These are phyloP conservation scores for Clarias platycephalus DNA, from an alignment of 2,797 vertebrate genomes.

Conservation along the genomic window DNA sequence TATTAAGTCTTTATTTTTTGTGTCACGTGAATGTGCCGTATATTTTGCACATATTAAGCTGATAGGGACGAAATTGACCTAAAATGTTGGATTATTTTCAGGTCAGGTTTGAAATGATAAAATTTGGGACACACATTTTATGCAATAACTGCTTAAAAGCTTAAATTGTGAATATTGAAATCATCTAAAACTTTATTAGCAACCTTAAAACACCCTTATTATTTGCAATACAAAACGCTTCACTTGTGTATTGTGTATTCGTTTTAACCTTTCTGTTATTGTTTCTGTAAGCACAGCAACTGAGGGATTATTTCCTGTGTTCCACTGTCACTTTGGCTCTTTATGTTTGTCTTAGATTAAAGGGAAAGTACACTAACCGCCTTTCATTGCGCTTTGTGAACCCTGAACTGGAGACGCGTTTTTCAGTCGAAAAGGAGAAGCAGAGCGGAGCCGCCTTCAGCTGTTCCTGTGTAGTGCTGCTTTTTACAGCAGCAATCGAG, in stretches of 20 bases:
- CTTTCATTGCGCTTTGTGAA: conserved; percentile 93
- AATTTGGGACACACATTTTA: background rate
- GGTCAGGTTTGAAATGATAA: background rate
- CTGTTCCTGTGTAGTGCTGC: conserved; percentile 90
- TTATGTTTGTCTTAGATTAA: conserved; percentile 72
- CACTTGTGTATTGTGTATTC: background rate
- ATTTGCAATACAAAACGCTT: background rate
- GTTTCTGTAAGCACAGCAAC: background rate
- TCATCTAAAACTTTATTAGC: background rate
- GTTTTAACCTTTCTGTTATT: background rate
- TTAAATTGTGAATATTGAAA: background rate
- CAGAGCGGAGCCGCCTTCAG: conserved; percentile 94
- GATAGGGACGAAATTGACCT: background rate
- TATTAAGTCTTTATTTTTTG: conserved; percentile 37
- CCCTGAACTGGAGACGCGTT: conserved; percentile 87
- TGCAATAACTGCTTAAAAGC: background rate
- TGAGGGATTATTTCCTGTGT: background rate
- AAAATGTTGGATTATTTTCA: background rate
- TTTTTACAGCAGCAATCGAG: conserved; percentile 85
- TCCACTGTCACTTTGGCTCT: conserved; percentile 2
- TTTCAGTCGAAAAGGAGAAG: conserved; percentile 95
- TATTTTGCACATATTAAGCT: background rate
- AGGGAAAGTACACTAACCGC: conserved; percentile 87
- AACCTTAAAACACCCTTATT: background rate
- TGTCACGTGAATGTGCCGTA: too few relatives aligned